A percentile compares a stretch with the other conserved stretches of the same genome.
These are phyloP conservation scores for Ectemnius continuus DNA, from an alignment of 2,888 invertebrate genomes.

Conservation along the genomic window DNA sequence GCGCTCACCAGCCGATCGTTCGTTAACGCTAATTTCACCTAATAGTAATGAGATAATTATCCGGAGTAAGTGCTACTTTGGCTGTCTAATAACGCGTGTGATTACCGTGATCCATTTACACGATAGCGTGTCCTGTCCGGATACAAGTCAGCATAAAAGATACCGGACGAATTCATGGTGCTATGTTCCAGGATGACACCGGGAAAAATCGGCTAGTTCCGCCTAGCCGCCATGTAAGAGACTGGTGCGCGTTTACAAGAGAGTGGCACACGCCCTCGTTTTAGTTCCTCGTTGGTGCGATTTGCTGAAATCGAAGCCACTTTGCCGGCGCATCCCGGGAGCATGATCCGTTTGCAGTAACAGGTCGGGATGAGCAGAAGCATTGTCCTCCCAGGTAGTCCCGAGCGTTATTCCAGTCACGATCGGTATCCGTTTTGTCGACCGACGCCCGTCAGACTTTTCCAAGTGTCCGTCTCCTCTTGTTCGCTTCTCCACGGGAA, in stretches of 20 bases:
- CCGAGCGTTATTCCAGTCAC: slow-evolving; percentile 49
- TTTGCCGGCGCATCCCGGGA: slow-evolving; percentile 13
- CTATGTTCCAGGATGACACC: not conserved
- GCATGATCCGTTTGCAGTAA: slow-evolving; percentile 16
- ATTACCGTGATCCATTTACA: not conserved
- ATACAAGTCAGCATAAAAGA: not conserved
- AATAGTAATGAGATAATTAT: slow-evolving; percentile 1
- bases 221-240: not conserved
- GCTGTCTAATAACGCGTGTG: not conserved
- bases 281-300: slow-evolving; percentile 27
- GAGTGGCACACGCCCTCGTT: slow-evolving; percentile 33
- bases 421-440: slow-evolving; percentile 36
- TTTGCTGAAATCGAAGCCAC: slow-evolving; percentile 51
- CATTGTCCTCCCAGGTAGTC: not conserved
- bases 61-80: not conserved
- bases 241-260: not conserved
- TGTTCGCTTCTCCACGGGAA: not conserved
- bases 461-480: slow-evolving; percentile 33
- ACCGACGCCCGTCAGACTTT: slow-evolving; percentile 34
- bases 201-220: slow-evolving; percentile 8
- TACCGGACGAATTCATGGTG: not conserved
- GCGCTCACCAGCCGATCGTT: not conserved
- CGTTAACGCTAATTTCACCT: not conserved
- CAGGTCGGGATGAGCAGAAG: slow-evolving; percentile 3
- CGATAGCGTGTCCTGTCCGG: not conserved